Conservation (phyloP, 1,140 invertebrate genomes). For the Zaprionus inermis region DNA sequence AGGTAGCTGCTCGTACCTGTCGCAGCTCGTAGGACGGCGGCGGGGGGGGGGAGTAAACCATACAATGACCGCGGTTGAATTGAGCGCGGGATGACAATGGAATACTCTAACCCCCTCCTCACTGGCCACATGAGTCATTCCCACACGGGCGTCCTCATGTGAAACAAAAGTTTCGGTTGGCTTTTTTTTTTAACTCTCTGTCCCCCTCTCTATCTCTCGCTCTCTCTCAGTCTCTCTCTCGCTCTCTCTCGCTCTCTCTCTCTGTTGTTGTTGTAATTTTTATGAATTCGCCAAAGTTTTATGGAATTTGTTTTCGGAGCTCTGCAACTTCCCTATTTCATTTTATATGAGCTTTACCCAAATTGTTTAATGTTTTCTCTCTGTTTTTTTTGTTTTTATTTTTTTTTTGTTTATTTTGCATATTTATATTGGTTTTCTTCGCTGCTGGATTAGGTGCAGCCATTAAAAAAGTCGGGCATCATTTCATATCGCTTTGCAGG, state of each 20-base stretch:
- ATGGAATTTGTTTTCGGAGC: constrained; percentile 47
- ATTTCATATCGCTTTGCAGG: not conserved
- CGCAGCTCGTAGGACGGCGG: not conserved
- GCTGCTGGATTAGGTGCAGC: constrained; percentile 9
- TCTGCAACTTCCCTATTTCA: constrained; percentile 22
- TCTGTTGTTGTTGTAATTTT: constrained; percentile 13
- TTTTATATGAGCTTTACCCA: constrained; percentile 20
- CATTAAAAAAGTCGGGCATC: constrained; percentile 26
- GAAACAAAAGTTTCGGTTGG: constrained; percentile 52
- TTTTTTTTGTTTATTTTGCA: constrained; percentile 24
- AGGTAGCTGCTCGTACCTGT: not conserved
- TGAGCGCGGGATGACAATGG: constrained; percentile 43
- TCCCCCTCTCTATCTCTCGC: not conserved
- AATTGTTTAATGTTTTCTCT: constrained; percentile 30
- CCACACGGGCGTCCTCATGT: constrained; percentile 12
- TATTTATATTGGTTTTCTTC: constrained; percentile 29
- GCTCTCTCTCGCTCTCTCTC: not conserved
- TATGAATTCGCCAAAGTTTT: constrained; percentile 58
- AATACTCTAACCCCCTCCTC: not conserved
- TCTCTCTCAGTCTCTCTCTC: not conserved
- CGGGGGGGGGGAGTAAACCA: not conserved
- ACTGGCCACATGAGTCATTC: constrained; percentile 19
- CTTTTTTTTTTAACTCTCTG: not conserved
- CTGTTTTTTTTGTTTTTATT: not conserved
- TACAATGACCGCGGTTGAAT: constrained; percentile 35